Evolutionary conservation across 1,140 invertebrate genomes (phyloP).

Genomic region (Zelostemma sp.): DNA sequence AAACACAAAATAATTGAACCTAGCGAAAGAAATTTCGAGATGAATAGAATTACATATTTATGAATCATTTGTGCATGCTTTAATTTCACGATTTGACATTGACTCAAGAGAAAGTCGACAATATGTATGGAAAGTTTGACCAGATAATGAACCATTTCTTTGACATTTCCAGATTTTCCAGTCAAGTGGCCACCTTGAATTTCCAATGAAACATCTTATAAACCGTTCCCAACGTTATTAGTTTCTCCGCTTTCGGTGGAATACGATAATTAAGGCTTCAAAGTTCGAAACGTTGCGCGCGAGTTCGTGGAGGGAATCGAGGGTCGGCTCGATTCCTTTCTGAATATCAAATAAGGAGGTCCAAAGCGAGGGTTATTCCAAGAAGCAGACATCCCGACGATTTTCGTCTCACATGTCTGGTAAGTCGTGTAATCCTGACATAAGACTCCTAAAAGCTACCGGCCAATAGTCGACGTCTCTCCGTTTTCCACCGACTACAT

Average conservation of each 20-base stretch:
- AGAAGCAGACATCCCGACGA: constrained; percentile 35
- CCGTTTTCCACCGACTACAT: constrained; percentile 22
- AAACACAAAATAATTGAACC: too few species aligned
- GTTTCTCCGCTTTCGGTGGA: not conserved
- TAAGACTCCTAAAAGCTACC: constrained; percentile 54
- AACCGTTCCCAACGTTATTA: not conserved
- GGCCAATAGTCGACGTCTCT: constrained; percentile 9
- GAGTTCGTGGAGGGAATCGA: not conserved
- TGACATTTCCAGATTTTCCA: too few species aligned
- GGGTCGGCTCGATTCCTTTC: constrained; percentile 1
- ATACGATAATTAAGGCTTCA: not conserved
- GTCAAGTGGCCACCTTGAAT: too few species aligned
- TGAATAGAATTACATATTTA: too few species aligned
- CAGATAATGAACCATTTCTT: too few species aligned
- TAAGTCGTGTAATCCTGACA: constrained; percentile 62
- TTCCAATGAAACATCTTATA: too few species aligned
- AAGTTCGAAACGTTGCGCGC: not conserved
- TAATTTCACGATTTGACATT: too few species aligned
- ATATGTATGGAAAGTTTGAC: too few species aligned
- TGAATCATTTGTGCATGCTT: too few species aligned
- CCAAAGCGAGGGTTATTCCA: not conserved
- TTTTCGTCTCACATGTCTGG: constrained; percentile 55
- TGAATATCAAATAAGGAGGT: constrained; percentile 4
- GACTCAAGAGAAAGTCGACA: too few species aligned
- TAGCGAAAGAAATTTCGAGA: too few species aligned